phyloP scores from a whole-genome alignment of 1,140 invertebrate genomes.

The Calliphora vicina region DNA sequence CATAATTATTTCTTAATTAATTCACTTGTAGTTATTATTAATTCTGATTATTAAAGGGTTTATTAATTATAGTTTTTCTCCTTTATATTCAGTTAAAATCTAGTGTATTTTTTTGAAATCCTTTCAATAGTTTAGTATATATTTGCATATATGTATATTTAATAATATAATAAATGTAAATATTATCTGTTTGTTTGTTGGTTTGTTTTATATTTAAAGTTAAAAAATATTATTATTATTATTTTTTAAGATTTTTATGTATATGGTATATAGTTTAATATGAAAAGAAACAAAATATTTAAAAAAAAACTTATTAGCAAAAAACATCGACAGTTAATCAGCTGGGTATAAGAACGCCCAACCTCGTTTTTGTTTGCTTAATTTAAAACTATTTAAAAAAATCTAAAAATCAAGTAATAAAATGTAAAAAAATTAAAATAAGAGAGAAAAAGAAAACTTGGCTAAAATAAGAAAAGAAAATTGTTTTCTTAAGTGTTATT shows the following conservation, averaged over 20 bases:
- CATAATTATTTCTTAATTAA: neutral
- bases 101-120: conserved; percentile 36
- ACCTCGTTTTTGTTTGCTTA: conserved; percentile 14
- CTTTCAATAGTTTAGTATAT: conserved; percentile 38
- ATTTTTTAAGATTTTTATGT: neutral
- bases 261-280: conserved; percentile 10
- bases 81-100: conserved; percentile 35
- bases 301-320: conserved; percentile 39
- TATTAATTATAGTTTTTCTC: neutral
- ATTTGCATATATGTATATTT: neutral
- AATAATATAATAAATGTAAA: neutral
- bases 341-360: conserved; percentile 12
- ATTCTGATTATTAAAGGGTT: neutral
- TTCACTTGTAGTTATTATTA: neutral
- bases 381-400: neutral
- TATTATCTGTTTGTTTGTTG: neutral
- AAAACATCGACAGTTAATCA: conserved; percentile 43
- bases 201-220: too few species aligned
- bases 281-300: neutral
- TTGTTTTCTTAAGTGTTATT: neutral
- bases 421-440: neutral
- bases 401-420: neutral
- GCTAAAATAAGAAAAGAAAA: neutral
- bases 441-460: neutral
- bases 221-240: neutral